Evolutionary conservation across 2,113 vertebrate species (phyloP).

Genomic region (Ictalurus punctatus): DNA sequence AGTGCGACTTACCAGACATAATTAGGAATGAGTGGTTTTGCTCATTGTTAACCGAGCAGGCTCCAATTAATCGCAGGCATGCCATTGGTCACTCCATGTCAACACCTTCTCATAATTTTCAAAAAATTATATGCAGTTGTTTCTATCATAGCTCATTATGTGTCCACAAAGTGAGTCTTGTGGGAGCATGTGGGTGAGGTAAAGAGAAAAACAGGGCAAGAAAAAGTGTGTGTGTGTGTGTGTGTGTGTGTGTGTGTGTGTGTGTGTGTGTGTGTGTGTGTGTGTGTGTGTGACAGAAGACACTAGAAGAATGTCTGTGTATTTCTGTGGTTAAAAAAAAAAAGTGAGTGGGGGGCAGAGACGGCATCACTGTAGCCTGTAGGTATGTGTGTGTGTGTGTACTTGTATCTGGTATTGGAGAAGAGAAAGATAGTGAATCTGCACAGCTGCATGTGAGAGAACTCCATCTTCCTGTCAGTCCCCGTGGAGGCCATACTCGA

Average conservation of each 20-base stretch:
- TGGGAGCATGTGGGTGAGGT: not conserved
- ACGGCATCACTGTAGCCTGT: not conserved
- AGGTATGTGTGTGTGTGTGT: not conserved
- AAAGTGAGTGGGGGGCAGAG: not conserved
- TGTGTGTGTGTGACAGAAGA: not conserved
- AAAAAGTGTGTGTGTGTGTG: not conserved
- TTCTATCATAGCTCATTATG: conserved; percentile 8
- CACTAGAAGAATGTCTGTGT: not conserved
- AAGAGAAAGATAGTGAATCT: conserved; percentile 10
- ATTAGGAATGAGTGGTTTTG: conserved; percentile 8
- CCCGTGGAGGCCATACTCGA: conserved; percentile 43
- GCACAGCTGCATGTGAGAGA: conserved; percentile 25
- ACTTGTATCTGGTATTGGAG: conserved; percentile 6
- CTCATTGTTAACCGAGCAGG: not conserved
- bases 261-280: not conserved
- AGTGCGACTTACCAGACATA: not conserved
- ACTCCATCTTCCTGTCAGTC: conserved; percentile 42
- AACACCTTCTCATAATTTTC: conserved; percentile 35
- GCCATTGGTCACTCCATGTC: conserved; percentile 9
- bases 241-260: conserved; percentile 3
- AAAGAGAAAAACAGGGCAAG: not conserved
- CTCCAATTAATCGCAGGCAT: not conserved
- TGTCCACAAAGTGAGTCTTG: not conserved
- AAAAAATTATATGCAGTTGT: conserved; percentile 22
- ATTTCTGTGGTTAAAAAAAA: not conserved